A percentile compares a stretch with the other conserved stretches of the same genome.
phyloP scores from a whole-genome alignment of 2,797 vertebrate genomes.

The Helostoma temminkii region DNA sequence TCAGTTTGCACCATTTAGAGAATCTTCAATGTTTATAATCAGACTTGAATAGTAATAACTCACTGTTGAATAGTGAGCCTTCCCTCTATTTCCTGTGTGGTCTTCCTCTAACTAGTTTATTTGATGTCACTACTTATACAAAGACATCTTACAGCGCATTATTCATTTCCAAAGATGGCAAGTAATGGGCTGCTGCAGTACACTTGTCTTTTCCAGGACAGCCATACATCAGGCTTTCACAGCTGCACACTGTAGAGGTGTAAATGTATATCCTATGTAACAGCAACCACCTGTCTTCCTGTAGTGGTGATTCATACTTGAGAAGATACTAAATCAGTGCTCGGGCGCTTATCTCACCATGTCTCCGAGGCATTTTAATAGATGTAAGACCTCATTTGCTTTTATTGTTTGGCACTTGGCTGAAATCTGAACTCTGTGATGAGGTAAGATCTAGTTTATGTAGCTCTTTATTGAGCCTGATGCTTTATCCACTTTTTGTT shows the following conservation, averaged over 20 bases:
- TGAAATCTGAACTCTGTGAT: neutral
- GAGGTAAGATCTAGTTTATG: slow-evolving; percentile 1
- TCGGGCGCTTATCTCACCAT: slow-evolving; percentile 13
- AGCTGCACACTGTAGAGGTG: slow-evolving; percentile 36
- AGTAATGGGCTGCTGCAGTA: neutral
- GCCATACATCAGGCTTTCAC: slow-evolving; percentile 39
- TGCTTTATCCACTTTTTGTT: neutral
- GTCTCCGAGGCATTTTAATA: slow-evolving; percentile 30
- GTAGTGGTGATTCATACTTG: slow-evolving; percentile 29
- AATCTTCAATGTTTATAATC: too few relatives aligned
- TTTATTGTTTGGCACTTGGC: slow-evolving; percentile 6
- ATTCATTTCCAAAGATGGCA: neutral
- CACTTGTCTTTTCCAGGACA: slow-evolving; percentile 8
- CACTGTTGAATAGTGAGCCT: too few relatives aligned
- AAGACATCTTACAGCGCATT: neutral
- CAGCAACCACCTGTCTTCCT: slow-evolving; percentile 31
- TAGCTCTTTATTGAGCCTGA: neutral
- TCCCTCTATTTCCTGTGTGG: too few relatives aligned
- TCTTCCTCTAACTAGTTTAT: neutral
- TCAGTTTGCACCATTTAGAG: too few relatives aligned
- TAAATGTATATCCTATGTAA: slow-evolving; percentile 47
- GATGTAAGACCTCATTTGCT: slow-evolving; percentile 14
- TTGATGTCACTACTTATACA: neutral
- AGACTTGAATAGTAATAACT: too few relatives aligned
- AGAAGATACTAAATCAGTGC: slow-evolving; percentile 19